Evolutionary conservation across 2,888 invertebrate genomes (phyloP).

Genomic region (Ormyrus nitidulus): DNA sequence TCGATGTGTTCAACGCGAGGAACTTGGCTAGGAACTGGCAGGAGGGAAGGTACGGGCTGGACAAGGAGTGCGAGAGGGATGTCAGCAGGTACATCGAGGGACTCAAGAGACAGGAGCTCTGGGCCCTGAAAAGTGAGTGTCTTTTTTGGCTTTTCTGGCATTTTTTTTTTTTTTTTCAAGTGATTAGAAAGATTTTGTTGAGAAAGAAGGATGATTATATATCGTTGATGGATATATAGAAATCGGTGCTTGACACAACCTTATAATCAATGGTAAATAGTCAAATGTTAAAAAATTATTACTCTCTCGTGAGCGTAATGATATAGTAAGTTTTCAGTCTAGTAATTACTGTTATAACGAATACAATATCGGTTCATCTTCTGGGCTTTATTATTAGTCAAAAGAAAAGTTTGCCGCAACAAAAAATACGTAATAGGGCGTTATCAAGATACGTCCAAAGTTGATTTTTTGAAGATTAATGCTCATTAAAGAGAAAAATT

Average conservation of each 20-base stretch:
- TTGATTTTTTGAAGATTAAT: not conserved
- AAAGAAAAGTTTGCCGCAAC: not conserved
- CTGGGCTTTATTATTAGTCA: not conserved
- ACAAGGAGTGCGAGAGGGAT: conserved; percentile 67
- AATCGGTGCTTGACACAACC: no score
- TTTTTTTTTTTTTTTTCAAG: conserved; percentile 9
- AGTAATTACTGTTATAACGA: no score
- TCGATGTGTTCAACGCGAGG: conserved; percentile 69
- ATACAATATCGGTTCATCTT: no score
- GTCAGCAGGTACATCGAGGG: conserved; percentile 69
- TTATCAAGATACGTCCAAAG: no score
- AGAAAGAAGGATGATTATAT: no score
- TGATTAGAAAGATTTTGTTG: not conserved
- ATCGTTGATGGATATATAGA: no score
- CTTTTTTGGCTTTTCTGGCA: not conserved
- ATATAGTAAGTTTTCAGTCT: no score
- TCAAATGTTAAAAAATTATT: no score
- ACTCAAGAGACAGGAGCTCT: conserved; percentile 67
- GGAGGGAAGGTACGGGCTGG: conserved; percentile 67
- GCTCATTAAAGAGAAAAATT: not conserved
- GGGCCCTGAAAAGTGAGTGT: conserved; percentile 72
- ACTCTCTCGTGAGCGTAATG: no score
- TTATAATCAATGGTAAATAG: no score
- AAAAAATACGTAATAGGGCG: no score
- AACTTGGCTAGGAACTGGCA: conserved; percentile 77